A percentile compares a stretch with the other conserved stretches of the same genome.
Conservation (phyloP, 2,113 vertebrate genomes). For the Poecilia latipinna region DNA sequence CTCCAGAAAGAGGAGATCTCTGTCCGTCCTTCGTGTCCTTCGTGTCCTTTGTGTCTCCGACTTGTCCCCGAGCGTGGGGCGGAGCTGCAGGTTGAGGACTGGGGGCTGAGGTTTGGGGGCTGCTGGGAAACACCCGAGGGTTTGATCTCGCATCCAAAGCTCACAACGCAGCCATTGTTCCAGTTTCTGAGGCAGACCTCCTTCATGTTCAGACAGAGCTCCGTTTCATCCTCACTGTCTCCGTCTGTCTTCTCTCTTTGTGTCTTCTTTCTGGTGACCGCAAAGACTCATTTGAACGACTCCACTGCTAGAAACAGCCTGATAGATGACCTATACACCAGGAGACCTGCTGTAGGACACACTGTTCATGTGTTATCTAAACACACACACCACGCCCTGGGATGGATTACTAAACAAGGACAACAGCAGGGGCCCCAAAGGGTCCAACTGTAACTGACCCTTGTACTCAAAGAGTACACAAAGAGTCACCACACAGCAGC, state of each 20-base stretch:
- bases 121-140: conserved; percentile 67
- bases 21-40: conserved; percentile 16
- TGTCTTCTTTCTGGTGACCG: background rate
- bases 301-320: background rate
- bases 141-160: conserved; percentile 61
- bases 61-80: background rate
- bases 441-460: background rate
- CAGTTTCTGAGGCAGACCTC: conserved; percentile 43
- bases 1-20: conserved; percentile 43
- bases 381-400: background rate
- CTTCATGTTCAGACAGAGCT: conserved; percentile 37
- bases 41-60: no score
- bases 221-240: conserved; percentile 21
- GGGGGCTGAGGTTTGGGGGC: conserved; percentile 5
- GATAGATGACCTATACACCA: background rate
- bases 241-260: background rate
- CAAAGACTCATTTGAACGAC: background rate
- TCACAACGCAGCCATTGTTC: conserved; percentile 75
- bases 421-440: background rate
- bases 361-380: background rate
- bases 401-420: background rate
- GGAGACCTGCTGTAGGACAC: background rate
- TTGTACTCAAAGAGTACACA: background rate
- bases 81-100: conserved; percentile 26
- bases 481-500: background rate